Base-by-base conservation (phyloP, 2,888 invertebrate species). In the Perdita meconis region DNA sequence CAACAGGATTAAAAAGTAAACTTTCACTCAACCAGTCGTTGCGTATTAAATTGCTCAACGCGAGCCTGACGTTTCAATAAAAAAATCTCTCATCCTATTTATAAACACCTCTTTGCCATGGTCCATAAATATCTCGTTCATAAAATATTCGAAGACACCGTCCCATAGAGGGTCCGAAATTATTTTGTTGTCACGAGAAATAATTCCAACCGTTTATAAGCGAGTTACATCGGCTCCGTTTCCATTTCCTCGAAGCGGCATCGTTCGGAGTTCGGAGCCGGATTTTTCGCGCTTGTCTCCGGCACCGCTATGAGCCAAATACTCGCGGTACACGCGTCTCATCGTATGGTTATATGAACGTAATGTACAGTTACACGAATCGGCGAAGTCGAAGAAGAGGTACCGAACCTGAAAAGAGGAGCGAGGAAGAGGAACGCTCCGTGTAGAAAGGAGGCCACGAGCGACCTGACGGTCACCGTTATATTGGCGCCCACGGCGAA, bases 391-490 rank as follows among this genome's bases (percentile, higher is more conserved):
- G 59, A 38, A 26, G 59, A 63, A 64, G 70, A 61, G 55, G 67
- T 63, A 59, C 44, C 66, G 65, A 34, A 51, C 34, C n/a, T 56
- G 64, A 57, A 53, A 24, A 42, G 56, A 40, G 19, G 40, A 38
- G 55, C 30, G 65, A 40, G 38, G 61, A 56, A 53, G 59, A 59
- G 75, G 80, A 57, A 73, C 61, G 80, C 57, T 77, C n/a, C 67
- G 68, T 71, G 76, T 83, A 77, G 88, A 89, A 91, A 91, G 87
- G 90, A 90, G 91, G 91, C 88, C 90, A 89, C 82, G 75, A 87
- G 83, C 86, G 88, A 88, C 85, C 85, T 76, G 86, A 87, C 82
- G 88, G 86, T 91, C 90, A 91, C 91, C 91, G 91, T 91, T 91
- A 91, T 90, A 90, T 89, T 82, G 88, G 90, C 89, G 89, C 89